These are phyloP conservation scores for Enteromius afrohamiltoni DNA, from an alignment of 2,797 vertebrate genomes.

Conservation along the genomic window DNA sequence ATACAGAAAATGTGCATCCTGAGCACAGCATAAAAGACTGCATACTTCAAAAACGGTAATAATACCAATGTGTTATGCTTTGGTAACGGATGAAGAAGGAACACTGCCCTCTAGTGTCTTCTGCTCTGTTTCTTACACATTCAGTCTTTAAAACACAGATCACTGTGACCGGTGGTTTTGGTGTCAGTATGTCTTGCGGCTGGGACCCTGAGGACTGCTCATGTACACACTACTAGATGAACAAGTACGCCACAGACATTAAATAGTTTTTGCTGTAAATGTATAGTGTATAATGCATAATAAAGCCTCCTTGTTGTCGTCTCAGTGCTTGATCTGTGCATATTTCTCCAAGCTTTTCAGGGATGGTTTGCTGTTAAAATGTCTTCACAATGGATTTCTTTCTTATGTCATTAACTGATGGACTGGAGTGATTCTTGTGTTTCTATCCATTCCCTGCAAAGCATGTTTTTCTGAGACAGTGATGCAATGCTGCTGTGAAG, in stretches of 20 bases:
- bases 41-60: background rate
- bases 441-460: background rate
- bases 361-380: background rate
- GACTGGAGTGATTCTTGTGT: background rate
- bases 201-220: constrained; percentile 5
- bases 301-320: background rate
- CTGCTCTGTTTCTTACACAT: background rate
- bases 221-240: background rate
- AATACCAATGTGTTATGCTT: background rate
- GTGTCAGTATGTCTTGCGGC: background rate
- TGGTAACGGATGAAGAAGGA: too few relatives aligned
- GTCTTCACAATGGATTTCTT: background rate
- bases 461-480: background rate
- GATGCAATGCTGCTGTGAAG: background rate
- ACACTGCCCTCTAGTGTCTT: constrained; percentile 18
- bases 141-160: background rate
- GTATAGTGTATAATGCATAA: background rate
- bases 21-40: background rate
- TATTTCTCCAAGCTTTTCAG: background rate
- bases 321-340: background rate
- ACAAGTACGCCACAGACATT: background rate
- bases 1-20: background rate
- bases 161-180: background rate
- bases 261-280: background rate
- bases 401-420: background rate